Evolutionary conservation across 2,113 vertebrate genomes (phyloP), one percentile per base, ranked within the genome.

Genomic region (Anoplopoma fimbria): DNA sequence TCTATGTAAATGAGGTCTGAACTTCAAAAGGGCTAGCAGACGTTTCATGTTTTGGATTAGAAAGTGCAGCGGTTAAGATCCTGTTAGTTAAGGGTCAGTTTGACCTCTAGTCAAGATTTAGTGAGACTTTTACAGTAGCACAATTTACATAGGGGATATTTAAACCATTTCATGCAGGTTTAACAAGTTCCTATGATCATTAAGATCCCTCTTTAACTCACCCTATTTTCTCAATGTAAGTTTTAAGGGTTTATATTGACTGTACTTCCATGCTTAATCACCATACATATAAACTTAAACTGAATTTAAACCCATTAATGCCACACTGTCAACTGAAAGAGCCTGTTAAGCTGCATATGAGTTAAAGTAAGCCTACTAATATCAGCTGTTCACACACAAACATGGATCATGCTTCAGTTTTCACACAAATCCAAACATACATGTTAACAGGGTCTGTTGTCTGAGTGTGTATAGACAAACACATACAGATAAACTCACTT

Each of bases 401-500:
- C 42, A 79, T 40, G 27, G 55, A 25, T 34, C n/a, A 27, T 25
- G 6, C 19, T 51, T 67, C 13, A 47, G 14, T 45, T 36, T 6
- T 55, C 17, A 36, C 9, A 34, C 34, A 69, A 34, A 38, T 15
- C 33, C 9, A 71, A n/a, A n/a, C n/a, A n/a, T n/a, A 23, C 34
- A 42, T 21, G 29, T 15, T 47, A 51, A 57, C 34, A 74, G 6
- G 34, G 62, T 15, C 27, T n/a, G 12, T 65, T 38, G 14, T 57
- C 15, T 21, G 23, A 29, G 3, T 19, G 3, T 19, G 0, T 15
- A 4, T 9, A 53, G 60, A 61, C 42, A 51, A 7, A 73, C 1
- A 69, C 38, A 42, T 1, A 17, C 2, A 75, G 33, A 79, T 88
- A 79, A 25, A 79, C 93, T 82, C 95, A 98, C 98, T 96, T 98